Percentiles rank a stretch among this genome's conserved stretches.
Conservation (phyloP, 2,888 invertebrate species). For the Empis stercorea region DNA sequence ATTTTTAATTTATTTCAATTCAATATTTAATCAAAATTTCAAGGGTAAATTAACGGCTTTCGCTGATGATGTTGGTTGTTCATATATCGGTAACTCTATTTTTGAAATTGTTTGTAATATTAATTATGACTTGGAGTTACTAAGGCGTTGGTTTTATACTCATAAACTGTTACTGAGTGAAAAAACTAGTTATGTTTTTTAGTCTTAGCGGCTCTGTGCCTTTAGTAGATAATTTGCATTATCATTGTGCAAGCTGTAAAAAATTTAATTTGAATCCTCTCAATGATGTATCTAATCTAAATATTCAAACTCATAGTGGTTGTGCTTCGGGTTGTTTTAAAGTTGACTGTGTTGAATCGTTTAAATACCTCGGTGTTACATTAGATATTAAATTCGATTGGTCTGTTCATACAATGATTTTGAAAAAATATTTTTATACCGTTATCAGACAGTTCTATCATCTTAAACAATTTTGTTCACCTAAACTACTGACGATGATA, state of each 20-base stretch:
- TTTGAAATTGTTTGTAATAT: slow-evolving; percentile 1
- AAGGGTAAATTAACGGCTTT: not conserved
- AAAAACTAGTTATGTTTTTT: slow-evolving; percentile 1
- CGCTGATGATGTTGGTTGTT: slow-evolving; percentile 1
- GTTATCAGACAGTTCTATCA: not conserved
- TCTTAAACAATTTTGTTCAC: not conserved
- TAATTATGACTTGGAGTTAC: not conserved
- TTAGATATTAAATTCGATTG: not conserved
- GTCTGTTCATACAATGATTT: not conserved
- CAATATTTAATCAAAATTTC: not conserved
- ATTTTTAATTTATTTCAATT: not conserved
- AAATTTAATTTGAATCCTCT: not conserved
- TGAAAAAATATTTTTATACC: not conserved
- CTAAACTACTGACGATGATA: not conserved
- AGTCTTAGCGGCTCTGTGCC: not conserved
- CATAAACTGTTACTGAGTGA: not conserved
- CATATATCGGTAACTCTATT: no score
- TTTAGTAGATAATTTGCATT: not conserved
- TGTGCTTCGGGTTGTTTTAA: not conserved
- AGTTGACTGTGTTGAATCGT: not conserved
- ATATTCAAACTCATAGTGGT: no score
- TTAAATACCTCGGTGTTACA: not conserved
- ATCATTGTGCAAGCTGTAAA: not conserved
- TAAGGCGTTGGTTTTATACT: not conserved
- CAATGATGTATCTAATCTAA: no score